These are phyloP conservation scores for Callinectes sapidus DNA, from an alignment of 2,888 invertebrate species.

Conservation along the genomic window DNA sequence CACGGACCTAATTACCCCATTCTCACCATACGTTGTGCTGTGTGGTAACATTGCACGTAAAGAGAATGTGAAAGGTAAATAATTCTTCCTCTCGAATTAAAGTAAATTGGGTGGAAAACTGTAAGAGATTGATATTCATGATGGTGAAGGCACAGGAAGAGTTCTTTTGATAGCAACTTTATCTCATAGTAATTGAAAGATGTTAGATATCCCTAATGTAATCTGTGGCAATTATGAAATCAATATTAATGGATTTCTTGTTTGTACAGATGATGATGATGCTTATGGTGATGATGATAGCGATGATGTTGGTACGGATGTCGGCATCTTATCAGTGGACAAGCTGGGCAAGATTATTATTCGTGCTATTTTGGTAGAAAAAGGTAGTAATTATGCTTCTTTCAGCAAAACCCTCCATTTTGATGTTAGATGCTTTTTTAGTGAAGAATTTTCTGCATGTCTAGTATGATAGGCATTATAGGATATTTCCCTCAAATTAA, in stretches of 20 bases:
- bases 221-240: background rate
- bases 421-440: background rate
- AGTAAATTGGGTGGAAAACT: too few species aligned
- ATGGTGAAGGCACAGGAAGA: too few species aligned
- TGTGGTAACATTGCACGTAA: background rate
- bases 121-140: too few species aligned
- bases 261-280: background rate
- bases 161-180: too few species aligned
- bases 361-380: slow-evolving; percentile 57
- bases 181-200: too few species aligned
- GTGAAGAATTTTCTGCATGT: background rate
- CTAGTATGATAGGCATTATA: background rate
- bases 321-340: slow-evolving; percentile 32
- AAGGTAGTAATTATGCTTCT: slow-evolving; percentile 25
- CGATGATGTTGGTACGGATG: background rate
- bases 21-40: slow-evolving; percentile 75
- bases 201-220: background rate
- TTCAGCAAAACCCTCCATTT: background rate
- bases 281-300: background rate
- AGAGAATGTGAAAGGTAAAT: background rate
- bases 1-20: background rate
- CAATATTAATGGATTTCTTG: background rate
- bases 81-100: background rate
- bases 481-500: background rate
- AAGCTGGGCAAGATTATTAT: slow-evolving; percentile 45